Percentiles rank a stretch among this genome's conserved stretches.
These are phyloP conservation scores for Monopis laevigella DNA, from an alignment of 2,888 invertebrate species.

Conservation along the genomic window DNA sequence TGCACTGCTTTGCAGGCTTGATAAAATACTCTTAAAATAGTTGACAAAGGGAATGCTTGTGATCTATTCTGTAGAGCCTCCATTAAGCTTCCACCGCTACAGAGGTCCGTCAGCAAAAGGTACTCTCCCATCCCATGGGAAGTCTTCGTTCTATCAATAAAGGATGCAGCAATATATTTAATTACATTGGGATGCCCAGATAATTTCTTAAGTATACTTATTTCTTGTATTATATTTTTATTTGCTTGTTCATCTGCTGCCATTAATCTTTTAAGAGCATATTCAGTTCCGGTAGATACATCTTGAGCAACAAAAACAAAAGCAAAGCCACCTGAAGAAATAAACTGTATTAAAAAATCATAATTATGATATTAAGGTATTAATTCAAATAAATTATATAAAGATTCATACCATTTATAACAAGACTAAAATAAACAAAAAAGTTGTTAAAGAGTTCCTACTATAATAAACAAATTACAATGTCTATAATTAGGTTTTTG, in stretches of 20 bases:
- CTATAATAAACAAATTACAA: too few relatives aligned
- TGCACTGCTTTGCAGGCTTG: conserved; percentile 91
- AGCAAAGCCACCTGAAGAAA: conserved; percentile 95
- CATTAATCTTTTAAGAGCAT: conserved; percentile 90
- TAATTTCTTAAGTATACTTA: conserved; percentile 85
- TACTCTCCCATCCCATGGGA: conserved; percentile 89
- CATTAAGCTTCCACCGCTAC: conserved; percentile 83
- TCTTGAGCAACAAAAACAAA: conserved; percentile 96
- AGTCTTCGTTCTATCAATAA: conserved; percentile 81
- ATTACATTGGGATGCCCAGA: conserved; percentile 94
- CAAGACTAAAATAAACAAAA: too few relatives aligned
- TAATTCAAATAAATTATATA: too few relatives aligned
- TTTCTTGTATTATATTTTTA: conserved; percentile 82
- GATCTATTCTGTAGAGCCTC: conserved; percentile 70
- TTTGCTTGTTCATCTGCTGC: conserved; percentile 85
- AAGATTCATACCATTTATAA: too few relatives aligned
- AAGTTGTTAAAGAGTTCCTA: not conserved
- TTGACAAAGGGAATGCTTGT: conserved; percentile 71
- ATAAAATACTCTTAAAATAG: conserved; percentile 87
- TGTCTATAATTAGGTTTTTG: too few relatives aligned
- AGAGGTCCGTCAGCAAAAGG: conserved; percentile 91
- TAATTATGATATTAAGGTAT: too few relatives aligned
- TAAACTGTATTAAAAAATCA: too few relatives aligned
- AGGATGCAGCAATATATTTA: conserved; percentile 85
- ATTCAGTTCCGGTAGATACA: conserved; percentile 83